These are phyloP conservation scores for Belonocnema kinseyi DNA, from an alignment of 1,140 invertebrate genomes.

Conservation along the genomic window DNA sequence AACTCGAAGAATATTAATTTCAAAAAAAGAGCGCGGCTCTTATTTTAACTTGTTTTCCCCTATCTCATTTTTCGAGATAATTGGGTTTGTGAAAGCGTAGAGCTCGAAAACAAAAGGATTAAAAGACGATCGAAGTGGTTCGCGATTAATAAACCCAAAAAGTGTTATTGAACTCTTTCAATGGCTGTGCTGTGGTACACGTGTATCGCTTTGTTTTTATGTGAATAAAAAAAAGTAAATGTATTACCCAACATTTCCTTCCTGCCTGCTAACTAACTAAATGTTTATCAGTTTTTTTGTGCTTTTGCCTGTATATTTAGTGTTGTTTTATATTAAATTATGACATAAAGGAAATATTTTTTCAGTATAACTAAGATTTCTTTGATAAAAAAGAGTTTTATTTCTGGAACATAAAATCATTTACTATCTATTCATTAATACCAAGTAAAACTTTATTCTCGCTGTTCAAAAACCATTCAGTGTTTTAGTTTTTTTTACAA, in stretches of 20 bases:
- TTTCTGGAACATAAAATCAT: too few relatives aligned
- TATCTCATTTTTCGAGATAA: conserved; percentile 26
- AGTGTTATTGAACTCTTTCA: not conserved
- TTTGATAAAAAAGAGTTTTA: too few relatives aligned
- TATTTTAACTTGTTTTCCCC: not conserved
- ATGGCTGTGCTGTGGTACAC: not conserved
- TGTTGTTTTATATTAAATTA: too few relatives aligned
- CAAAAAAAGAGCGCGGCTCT: not conserved
- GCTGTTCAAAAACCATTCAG: too few relatives aligned
- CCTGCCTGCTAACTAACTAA: not conserved
- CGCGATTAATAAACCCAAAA: conserved; percentile 1
- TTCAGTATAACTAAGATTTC: too few relatives aligned
- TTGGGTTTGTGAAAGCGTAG: conserved; percentile 15
- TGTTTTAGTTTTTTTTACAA: too few relatives aligned
- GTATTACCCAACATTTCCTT: conserved; percentile 20
- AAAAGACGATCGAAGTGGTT: not conserved
- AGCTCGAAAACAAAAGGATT: not conserved
- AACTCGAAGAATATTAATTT: not conserved
- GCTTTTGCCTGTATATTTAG: not conserved
- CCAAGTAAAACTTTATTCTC: too few relatives aligned
- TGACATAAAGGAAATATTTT: too few relatives aligned
- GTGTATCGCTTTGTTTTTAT: not conserved
- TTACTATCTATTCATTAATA: too few relatives aligned
- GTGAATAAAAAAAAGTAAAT: conserved; percentile 13
- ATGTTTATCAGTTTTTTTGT: not conserved